A percentile compares a stretch with the other conserved stretches of the same genome.
These are phyloP conservation scores for Morone chrysops DNA, from an alignment of 2,113 vertebrate genomes.

Conservation along the genomic window DNA sequence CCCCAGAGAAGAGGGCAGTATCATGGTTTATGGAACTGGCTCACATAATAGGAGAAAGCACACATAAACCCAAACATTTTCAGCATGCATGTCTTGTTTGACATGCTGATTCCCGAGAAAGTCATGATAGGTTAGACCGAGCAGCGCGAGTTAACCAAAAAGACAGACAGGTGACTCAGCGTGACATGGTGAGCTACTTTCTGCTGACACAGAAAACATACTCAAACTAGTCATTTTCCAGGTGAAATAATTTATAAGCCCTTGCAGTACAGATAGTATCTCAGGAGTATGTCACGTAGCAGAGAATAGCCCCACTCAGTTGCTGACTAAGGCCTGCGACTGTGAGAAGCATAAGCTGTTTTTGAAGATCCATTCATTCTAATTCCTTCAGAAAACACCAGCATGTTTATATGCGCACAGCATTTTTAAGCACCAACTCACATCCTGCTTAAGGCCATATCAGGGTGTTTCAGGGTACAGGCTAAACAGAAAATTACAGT, in stretches of 20 bases:
- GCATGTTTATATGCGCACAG: constrained; percentile 30
- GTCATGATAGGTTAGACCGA: not conserved
- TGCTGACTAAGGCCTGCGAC: constrained; percentile 63
- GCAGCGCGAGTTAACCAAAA: not conserved
- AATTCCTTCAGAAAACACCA: constrained; percentile 61
- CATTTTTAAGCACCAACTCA: constrained; percentile 55
- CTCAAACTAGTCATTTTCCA: constrained; percentile 61
- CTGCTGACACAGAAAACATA: constrained; percentile 46
- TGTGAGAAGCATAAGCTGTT: constrained; percentile 51
- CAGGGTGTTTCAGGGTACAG: not conserved
- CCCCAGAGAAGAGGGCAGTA: no score
- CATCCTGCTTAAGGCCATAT: constrained; percentile 34
- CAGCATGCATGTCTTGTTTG: not conserved
- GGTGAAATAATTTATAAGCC: constrained; percentile 55
- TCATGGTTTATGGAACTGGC: not conserved
- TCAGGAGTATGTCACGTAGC: constrained; percentile 42
- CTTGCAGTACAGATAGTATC: constrained; percentile 47
- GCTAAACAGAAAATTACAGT: constrained; percentile 19
- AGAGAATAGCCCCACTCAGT: constrained; percentile 19
- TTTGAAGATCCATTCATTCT: constrained; percentile 58
- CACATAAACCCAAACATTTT: not conserved
- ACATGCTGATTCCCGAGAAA: not conserved
- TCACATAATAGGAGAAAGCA: not conserved
- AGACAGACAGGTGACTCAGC: constrained; percentile 7
- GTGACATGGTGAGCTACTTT: constrained; percentile 3